phyloP scores from a whole-genome alignment of 1,140 invertebrate genomes.

The Phymorhynchus buccinoides region DNA sequence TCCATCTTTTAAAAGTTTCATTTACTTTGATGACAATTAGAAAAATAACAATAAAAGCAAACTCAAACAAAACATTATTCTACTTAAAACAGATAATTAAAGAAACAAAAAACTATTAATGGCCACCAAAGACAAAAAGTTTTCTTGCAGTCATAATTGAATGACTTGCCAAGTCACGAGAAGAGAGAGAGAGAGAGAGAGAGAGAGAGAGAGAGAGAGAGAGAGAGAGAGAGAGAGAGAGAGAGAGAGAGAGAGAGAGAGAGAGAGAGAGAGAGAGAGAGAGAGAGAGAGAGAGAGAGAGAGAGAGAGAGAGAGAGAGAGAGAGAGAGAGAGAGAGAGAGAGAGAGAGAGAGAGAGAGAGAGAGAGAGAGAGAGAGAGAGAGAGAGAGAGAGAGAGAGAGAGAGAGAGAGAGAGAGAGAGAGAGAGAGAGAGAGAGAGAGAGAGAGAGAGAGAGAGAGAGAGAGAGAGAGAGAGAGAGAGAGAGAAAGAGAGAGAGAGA shows the following conservation, averaged over 20 bases:
- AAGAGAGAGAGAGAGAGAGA: background rate
- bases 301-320: background rate
- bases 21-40: background rate
- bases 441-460: no score
- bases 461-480: background rate
- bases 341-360: background rate
- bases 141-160: background rate
- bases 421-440: no score
- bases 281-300: background rate
- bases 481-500: background rate
- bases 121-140: background rate
- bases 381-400: background rate
- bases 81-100: background rate
- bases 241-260: background rate
- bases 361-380: background rate
- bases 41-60: background rate
- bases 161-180: no score
- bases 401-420: no score
- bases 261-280: background rate
- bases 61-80: background rate
- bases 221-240: background rate
- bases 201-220: background rate
- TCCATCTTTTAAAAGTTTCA: background rate
- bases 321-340: background rate
- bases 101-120: background rate